Evolutionary conservation across 1,140 invertebrate genomes (phyloP).

Genomic region (Camponotus floridanus): DNA sequence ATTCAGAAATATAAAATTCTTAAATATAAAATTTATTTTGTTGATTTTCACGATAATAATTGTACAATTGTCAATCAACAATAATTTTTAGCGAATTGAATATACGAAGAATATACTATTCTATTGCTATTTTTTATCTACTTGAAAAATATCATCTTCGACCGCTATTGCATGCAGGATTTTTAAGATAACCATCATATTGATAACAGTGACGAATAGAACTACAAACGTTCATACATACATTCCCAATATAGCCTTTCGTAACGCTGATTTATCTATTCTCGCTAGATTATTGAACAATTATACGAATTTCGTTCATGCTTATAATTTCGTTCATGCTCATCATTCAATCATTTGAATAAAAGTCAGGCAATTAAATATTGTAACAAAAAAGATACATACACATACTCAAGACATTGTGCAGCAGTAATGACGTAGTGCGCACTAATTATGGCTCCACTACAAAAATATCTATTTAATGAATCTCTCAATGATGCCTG

Average conservation of each 20-base stretch:
- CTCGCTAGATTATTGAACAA: background rate
- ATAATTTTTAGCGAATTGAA: background rate
- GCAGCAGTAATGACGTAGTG: constrained; percentile 79
- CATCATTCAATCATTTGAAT: background rate
- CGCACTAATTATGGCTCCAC: constrained; percentile 86
- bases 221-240: too few species aligned
- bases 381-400: background rate
- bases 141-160: background rate
- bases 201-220: background rate
- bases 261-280: background rate
- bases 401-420: constrained; percentile 14
- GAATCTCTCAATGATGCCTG: constrained; percentile 82
- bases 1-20: too few species aligned
- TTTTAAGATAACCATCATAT: background rate
- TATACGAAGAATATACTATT: background rate
- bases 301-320: background rate
- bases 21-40: background rate
- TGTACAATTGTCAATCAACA: background rate
- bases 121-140: background rate
- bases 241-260: background rate
- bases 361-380: background rate
- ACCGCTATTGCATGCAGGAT: background rate
- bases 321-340: background rate
- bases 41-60: background rate
- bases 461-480: constrained; percentile 83